These are phyloP conservation scores for Scelioninae gen. 2 DNA, from an alignment of 2,888 invertebrate species.

Conservation along the genomic window DNA sequence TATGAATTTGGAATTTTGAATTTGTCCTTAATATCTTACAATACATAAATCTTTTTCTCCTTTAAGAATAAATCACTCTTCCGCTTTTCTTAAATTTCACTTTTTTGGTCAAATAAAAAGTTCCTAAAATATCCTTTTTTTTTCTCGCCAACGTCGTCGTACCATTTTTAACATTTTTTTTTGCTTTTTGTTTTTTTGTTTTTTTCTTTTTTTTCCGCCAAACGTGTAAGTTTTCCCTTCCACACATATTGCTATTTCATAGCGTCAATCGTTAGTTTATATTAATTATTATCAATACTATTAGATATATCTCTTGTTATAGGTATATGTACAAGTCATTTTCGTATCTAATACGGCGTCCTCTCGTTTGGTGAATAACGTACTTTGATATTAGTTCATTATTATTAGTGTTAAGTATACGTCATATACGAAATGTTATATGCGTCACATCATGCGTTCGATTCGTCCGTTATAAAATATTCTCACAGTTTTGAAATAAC, in stretches of 20 bases:
- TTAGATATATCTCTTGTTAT: conserved; percentile 56
- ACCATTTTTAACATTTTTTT: conserved; percentile 9
- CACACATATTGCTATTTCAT: conserved; percentile 72
- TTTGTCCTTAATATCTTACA: conserved; percentile 65
- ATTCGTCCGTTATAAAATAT: conserved; percentile 48
- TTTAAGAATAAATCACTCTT: conserved; percentile 72
- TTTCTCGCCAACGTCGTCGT: conserved; percentile 49
- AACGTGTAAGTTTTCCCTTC: conserved; percentile 73
- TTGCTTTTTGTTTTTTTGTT: conserved; percentile 7
- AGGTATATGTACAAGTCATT: conserved; percentile 57
- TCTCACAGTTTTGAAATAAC: conserved; percentile 32
- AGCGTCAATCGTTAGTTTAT: conserved; percentile 67
- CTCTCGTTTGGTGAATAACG: conserved; percentile 31
- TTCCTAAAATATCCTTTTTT: conserved; percentile 68
- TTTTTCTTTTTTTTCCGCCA: conserved; percentile 65
- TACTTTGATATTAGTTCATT: conserved; percentile 52
- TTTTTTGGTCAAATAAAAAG: conserved; percentile 66
- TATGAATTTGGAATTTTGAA: conserved; percentile 75
- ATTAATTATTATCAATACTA: conserved; percentile 56
- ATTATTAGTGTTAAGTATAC: conserved; percentile 47
- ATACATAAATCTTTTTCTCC: conserved; percentile 63
- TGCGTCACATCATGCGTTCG: conserved; percentile 44
- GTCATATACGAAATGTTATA: conserved; percentile 55
- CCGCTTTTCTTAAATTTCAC: conserved; percentile 59
- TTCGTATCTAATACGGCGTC: conserved; percentile 52